Conservation (phyloP, 2,888 invertebrate species). For the Orthosia gracilis region DNA sequence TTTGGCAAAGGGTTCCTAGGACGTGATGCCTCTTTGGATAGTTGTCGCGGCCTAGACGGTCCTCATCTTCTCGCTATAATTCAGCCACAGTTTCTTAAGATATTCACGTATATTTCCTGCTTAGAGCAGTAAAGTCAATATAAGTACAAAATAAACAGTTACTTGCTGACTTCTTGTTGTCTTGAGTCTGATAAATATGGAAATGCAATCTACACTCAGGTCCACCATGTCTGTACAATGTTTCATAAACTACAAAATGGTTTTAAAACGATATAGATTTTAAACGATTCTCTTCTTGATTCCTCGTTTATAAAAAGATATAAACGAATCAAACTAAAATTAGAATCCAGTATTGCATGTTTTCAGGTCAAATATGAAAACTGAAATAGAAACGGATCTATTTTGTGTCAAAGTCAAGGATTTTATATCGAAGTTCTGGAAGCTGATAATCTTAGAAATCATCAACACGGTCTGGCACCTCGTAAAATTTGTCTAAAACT, state of each 20-base stretch:
- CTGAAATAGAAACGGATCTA: slow-evolving; percentile 54
- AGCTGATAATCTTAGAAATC: slow-evolving; percentile 29
- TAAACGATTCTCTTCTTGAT: slow-evolving; percentile 20
- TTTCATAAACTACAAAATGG: background rate
- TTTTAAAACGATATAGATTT: slow-evolving; percentile 16
- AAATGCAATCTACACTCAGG: background rate
- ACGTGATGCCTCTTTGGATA: background rate
- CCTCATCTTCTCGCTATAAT: background rate
- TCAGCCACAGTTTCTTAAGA: background rate
- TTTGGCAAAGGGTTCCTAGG: background rate
- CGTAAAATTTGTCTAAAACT: slow-evolving; percentile 42
- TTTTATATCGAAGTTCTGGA: slow-evolving; percentile 37
- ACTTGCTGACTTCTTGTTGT: background rate
- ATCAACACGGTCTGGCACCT: slow-evolving; percentile 39
- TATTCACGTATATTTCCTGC: background rate
- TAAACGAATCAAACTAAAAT: slow-evolving; percentile 49
- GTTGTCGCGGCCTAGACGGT: background rate
- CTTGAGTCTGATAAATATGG: background rate
- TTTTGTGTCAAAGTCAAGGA: slow-evolving; percentile 62
- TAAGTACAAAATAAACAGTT: background rate
- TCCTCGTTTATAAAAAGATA: slow-evolving; percentile 46
- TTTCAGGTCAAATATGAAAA: slow-evolving; percentile 59
- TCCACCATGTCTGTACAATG: background rate
- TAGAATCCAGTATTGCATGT: slow-evolving; percentile 53
- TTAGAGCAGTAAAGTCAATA: background rate